Conservation (phyloP, 2,888 invertebrate genomes). For the Microchrysa polita region DNA sequence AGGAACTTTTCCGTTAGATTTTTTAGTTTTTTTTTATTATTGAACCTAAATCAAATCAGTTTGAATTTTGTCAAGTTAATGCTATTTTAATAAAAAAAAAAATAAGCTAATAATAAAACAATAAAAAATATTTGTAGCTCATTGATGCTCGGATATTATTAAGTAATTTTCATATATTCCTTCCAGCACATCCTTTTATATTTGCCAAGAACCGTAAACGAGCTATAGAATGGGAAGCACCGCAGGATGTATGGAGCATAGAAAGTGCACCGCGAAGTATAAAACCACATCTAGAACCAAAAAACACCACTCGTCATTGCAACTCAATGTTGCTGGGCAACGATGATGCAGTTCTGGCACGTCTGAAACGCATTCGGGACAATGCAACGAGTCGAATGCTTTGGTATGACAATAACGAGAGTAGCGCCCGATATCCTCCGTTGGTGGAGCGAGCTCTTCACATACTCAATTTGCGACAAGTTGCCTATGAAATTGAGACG, state of each 20-base stretch:
- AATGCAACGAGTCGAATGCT: constrained; percentile 67
- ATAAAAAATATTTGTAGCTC: too few relatives aligned
- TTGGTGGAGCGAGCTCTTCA: constrained; percentile 86
- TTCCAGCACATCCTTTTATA: constrained; percentile 28
- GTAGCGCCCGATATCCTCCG: constrained; percentile 74
- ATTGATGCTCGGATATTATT: too few relatives aligned
- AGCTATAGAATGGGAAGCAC: constrained; percentile 60
- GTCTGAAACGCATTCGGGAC: constrained; percentile 56
- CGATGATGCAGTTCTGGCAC: constrained; percentile 60
- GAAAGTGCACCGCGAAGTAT: constrained; percentile 61
- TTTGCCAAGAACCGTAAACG: constrained; percentile 54
- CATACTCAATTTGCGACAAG: constrained; percentile 84
- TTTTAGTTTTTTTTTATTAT: neutral
- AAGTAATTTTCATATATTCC: too few relatives aligned
- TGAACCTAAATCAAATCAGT: neutral
- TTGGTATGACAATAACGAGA: constrained; percentile 76
- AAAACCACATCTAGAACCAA: constrained; percentile 59
- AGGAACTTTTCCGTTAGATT: neutral
- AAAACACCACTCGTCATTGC: constrained; percentile 57
- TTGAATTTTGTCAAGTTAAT: too few relatives aligned
- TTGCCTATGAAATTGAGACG: constrained; percentile 87
- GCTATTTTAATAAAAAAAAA: too few relatives aligned
- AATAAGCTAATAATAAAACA: too few relatives aligned
- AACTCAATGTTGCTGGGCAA: constrained; percentile 53
- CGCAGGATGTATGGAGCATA: constrained; percentile 61